Base-by-base conservation (phyloP, 2,888 invertebrate species). In the Neoascia interrupta region DNA sequence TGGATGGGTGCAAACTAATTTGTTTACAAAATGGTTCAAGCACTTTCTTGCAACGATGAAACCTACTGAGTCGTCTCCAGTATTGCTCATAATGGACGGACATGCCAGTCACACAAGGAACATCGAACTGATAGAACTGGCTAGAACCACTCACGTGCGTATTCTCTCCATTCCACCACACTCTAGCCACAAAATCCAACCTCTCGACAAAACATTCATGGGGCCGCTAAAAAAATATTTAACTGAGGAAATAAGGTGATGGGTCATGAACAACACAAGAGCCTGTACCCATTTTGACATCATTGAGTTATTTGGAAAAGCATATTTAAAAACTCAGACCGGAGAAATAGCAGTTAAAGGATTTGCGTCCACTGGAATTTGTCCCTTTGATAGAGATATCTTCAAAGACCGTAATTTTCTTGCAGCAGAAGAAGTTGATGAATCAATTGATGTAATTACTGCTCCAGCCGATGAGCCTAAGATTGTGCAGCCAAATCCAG, bases 141-240 rank as follows among this genome's bases (percentile, higher is more conserved):
- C 31, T 6, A 3, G 31, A 31, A 31, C 3, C 3, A 31, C 8
- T 31, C 31, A 31, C 8, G 31, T 63, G 1, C 63, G 28, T 26
- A 39, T 61, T 60, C 60, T 74, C 13, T 74, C 66, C 8, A 58
- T 74, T 28, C 74, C 72, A 6, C 72, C 56, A 6, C 56, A 80
- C 36, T 69, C 68, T 6, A 69, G 68, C 45, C 53, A 69, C 34
- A 66, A 80, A 61, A 73, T 80, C 13, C 73, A 61, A 41, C 75
- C 61, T 1, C 47, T 61, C 21, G 54, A 68, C 45, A 75, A 61
- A 56, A 68, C 61, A 23, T 63, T 54, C 37, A 68, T 74, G 74
- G 66, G 66, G 28, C 37, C 66, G 1, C 34, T 74, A 19, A 64
- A 66, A 68, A 61, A 74, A 47, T 60, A 66, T 68, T 68, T 74